These are phyloP conservation scores for Drosophila watanabei DNA, from an alignment of 1,140 invertebrate genomes.

Conservation along the genomic window DNA sequence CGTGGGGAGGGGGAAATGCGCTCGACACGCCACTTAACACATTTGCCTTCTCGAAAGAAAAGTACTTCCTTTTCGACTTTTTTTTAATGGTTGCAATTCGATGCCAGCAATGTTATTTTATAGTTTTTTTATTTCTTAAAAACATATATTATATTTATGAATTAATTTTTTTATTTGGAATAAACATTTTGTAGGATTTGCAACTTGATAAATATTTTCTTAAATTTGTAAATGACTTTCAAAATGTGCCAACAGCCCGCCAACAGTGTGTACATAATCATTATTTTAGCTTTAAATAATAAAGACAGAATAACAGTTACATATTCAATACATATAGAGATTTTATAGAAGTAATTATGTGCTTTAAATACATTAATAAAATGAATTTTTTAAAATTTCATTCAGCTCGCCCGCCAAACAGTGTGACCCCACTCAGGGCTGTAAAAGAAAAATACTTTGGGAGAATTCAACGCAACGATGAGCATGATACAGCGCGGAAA, in stretches of 20 bases:
- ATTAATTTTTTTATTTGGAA: not conserved
- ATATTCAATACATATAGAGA: not conserved
- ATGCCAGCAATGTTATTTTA: not conserved
- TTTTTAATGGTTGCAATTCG: not conserved
- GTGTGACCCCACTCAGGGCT: not conserved
- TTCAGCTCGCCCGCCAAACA: not conserved
- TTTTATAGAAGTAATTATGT: not conserved
- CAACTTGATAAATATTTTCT: not conserved
- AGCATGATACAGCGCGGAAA: too few relatives aligned
- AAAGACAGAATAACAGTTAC: not conserved
- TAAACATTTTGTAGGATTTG: too few relatives aligned
- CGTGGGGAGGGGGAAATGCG: conserved; percentile 4
- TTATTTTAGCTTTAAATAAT: not conserved
- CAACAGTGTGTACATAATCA: not conserved
- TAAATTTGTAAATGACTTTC: not conserved
- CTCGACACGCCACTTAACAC: conserved; percentile 35
- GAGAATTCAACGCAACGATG: not conserved
- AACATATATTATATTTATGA: not conserved
- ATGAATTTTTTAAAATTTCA: not conserved
- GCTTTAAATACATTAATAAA: too few relatives aligned
- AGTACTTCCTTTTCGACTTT: not conserved
- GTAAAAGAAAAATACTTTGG: not conserved
- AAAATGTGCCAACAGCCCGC: not conserved
- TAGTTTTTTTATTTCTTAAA: too few relatives aligned
- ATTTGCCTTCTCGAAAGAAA: conserved; percentile 27